Evolutionary conservation across 2,113 vertebrate species (phyloP).

Genomic region (Hippolais icterina): DNA sequence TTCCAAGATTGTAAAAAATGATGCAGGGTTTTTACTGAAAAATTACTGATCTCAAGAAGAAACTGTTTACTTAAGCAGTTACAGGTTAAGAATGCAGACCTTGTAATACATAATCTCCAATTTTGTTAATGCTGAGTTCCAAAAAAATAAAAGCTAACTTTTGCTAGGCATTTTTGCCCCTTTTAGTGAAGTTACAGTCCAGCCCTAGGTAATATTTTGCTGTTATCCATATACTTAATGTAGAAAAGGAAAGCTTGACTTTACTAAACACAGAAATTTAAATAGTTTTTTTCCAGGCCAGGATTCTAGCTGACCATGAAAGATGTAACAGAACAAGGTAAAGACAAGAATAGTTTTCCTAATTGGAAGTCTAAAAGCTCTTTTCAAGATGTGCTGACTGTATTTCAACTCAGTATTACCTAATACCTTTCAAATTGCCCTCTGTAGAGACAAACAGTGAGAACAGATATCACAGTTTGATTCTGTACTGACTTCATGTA

Average conservation of each 20-base stretch:
- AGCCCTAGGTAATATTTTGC: neutral
- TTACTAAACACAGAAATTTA: neutral
- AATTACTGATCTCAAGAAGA: neutral
- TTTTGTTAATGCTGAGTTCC: neutral
- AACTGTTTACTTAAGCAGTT: neutral
- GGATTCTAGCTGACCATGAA: neutral
- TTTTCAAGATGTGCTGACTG: neutral
- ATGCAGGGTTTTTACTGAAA: neutral
- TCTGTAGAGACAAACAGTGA: neutral
- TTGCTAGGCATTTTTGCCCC: neutral
- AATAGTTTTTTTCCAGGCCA: neutral
- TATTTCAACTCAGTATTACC: neutral
- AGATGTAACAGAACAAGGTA: neutral
- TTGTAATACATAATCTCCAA: neutral
- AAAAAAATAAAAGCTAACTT: neutral
- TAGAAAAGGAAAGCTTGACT: neutral
- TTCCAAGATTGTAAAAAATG: neutral
- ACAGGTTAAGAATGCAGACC: neutral
- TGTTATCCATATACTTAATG: neutral
- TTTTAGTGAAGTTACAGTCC: neutral
- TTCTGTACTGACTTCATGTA: neutral
- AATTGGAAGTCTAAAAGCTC: neutral
- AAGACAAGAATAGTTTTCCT: neutral
- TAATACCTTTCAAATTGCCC: neutral
- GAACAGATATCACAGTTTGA: neutral